A percentile compares a stretch with the other conserved stretches of the same genome.
These are phyloP conservation scores for Drosophila multiciliata DNA, from an alignment of 2,888 invertebrate species.

Conservation along the genomic window DNA sequence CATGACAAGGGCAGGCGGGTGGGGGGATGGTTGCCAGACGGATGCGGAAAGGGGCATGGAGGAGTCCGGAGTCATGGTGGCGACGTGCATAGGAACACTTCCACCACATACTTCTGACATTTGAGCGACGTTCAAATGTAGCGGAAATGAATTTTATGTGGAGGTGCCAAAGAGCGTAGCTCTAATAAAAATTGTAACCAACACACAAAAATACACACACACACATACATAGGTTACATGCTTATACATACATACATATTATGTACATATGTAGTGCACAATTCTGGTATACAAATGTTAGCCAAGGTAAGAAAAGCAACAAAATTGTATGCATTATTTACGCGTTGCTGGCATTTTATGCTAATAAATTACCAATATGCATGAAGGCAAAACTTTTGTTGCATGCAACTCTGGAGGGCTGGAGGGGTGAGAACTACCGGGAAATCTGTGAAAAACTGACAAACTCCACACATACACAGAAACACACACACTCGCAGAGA, in stretches of 20 bases:
- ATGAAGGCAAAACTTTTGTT: slow-evolving; percentile 70
- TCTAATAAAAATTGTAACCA: slow-evolving; percentile 54
- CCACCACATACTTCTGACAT: slow-evolving; percentile 55
- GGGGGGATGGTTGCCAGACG: neutral
- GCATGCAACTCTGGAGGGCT: slow-evolving; percentile 63
- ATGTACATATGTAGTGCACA: neutral
- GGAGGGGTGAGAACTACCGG: neutral
- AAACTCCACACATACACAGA: slow-evolving; percentile 56
- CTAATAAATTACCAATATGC: slow-evolving; percentile 79
- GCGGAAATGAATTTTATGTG: slow-evolving; percentile 76
- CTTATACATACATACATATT: neutral
- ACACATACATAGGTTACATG: neutral
- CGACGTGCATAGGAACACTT: slow-evolving; percentile 49
- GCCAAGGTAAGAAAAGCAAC: slow-evolving; percentile 54
- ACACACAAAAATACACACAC: neutral
- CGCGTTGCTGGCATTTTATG: slow-evolving; percentile 76
- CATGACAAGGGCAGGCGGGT: neutral
- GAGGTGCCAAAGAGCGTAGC: slow-evolving; percentile 55
- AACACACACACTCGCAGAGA: slow-evolving; percentile 4
- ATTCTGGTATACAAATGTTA: slow-evolving; percentile 11
- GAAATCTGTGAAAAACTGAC: slow-evolving; percentile 60
- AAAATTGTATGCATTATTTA: slow-evolving; percentile 77
- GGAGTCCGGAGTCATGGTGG: slow-evolving; percentile 43
- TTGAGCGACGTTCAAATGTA: slow-evolving; percentile 73
- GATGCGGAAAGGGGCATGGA: slow-evolving; percentile 21